phyloP scores from a whole-genome alignment of 1,140 invertebrate genomes.

The Diorhabda sublineata region DNA sequence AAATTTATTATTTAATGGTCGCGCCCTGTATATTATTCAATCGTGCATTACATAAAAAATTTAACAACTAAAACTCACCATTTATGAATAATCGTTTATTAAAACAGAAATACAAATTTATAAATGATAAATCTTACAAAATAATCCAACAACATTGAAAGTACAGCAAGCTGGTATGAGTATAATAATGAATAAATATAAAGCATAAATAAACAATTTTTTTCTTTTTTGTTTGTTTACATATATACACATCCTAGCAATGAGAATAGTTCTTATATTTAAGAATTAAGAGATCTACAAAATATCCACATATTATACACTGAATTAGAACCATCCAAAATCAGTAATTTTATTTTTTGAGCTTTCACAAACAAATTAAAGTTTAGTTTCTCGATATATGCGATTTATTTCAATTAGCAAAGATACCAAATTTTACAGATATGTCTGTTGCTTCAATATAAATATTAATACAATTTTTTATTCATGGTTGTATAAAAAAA shows the following conservation, averaged over 20 bases:
- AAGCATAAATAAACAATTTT: constrained; percentile 33
- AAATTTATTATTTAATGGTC: no score
- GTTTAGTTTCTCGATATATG: no score
- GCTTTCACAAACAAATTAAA: not conserved
- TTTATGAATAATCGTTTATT: constrained; percentile 30
- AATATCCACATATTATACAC: constrained; percentile 49
- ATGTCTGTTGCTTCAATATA: no score
- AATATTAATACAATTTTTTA: no score
- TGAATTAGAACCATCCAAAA: constrained; percentile 29
- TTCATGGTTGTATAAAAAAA: no score
- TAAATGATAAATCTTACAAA: constrained; percentile 36
- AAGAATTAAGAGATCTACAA: constrained; percentile 39
- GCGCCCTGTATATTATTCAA: no score
- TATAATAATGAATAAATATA: constrained; percentile 34
- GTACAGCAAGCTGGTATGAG: constrained; percentile 34
- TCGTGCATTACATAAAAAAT: no score
- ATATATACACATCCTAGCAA: constrained; percentile 32
- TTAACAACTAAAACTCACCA: no score
- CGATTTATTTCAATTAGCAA: no score
- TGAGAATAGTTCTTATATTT: constrained; percentile 30
- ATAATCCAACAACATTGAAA: constrained; percentile 38
- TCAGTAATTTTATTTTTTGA: no score
- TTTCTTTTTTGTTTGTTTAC: constrained; percentile 33
- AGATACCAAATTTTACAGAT: no score
- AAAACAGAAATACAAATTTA: constrained; percentile 39